Evolutionary conservation across 2,113 vertebrate genomes (phyloP).

Genomic region (Bujurquina vittata): DNA sequence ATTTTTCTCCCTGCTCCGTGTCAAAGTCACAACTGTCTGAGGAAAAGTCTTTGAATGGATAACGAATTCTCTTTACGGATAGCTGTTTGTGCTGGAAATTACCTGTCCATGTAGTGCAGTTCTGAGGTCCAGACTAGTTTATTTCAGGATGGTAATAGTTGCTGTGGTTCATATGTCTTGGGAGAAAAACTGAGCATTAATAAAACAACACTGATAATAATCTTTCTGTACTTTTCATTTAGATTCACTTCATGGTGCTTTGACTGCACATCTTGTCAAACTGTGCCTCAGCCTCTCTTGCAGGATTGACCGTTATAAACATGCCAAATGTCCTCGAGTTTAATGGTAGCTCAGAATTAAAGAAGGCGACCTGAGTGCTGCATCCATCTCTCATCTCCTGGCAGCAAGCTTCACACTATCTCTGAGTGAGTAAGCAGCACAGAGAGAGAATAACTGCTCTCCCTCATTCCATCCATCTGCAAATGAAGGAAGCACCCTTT

Average conservation of each 20-base stretch:
- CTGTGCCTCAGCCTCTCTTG: not conserved
- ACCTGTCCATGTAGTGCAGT: not conserved
- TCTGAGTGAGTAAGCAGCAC: not conserved
- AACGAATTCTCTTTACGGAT: slow-evolving; percentile 1
- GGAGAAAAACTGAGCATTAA: not conserved
- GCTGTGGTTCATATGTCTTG: not conserved
- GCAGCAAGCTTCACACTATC: slow-evolving; percentile 1
- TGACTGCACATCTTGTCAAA: not conserved
- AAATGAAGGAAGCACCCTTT: not conserved
- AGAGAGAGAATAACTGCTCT: not conserved
- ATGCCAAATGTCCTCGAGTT: not conserved
- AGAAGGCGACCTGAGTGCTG: not conserved
- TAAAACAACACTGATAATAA: not conserved
- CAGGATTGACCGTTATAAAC: not conserved
- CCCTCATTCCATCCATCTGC: not conserved
- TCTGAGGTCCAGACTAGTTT: not conserved
- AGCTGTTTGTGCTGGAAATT: slow-evolving; percentile 24
- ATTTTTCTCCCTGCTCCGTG: not conserved
- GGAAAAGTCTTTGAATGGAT: not conserved
- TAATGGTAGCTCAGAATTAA: slow-evolving; percentile 18
- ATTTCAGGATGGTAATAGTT: not conserved
- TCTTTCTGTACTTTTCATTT: not conserved
- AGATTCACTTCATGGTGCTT: not conserved
- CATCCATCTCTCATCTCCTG: slow-evolving; percentile 17
- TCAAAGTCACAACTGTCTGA: not conserved